Evolutionary conservation across 2,888 invertebrate genomes (phyloP).

Genomic region (Pristionchus arcanus): DNA sequence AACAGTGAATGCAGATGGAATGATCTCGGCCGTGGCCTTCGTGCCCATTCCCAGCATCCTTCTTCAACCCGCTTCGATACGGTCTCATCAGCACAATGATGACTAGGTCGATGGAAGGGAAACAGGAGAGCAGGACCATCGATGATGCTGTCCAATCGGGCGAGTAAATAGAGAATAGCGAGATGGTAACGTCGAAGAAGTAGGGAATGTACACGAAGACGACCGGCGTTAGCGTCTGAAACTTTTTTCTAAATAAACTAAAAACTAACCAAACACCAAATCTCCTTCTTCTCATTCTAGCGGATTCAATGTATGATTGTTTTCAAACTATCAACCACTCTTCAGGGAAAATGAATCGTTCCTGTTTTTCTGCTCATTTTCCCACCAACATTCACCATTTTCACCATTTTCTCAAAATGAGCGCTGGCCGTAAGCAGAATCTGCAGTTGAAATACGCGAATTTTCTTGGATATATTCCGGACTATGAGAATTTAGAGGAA

Average conservation of each 20-base stretch:
- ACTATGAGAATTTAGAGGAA: neutral
- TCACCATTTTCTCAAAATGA: too few species aligned
- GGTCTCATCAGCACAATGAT: neutral
- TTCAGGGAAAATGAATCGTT: too few species aligned
- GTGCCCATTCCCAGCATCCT: neutral
- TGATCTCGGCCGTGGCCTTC: neutral
- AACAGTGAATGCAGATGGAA: neutral
- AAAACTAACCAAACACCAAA: too few species aligned
- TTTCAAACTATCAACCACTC: too few species aligned
- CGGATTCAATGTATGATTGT: too few species aligned
- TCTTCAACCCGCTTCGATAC: neutral
- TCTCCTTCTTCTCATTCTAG: too few species aligned
- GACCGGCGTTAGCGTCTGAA: neutral
- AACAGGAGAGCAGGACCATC: constrained; percentile 1
- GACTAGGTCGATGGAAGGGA: neutral
- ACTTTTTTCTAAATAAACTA: neutral
- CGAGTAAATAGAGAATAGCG: neutral
- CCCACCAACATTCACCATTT: too few species aligned
- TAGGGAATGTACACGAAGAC: constrained; percentile 26
- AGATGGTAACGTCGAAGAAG: neutral
- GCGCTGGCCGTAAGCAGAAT: neutral
- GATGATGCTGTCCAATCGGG: neutral
- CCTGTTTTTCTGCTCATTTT: too few species aligned
- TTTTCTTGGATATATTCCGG: neutral
- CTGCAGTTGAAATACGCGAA: neutral